These are phyloP conservation scores for Cardinalis cardinalis DNA, from an alignment of 2,113 vertebrate genomes.

Conservation along the genomic window DNA sequence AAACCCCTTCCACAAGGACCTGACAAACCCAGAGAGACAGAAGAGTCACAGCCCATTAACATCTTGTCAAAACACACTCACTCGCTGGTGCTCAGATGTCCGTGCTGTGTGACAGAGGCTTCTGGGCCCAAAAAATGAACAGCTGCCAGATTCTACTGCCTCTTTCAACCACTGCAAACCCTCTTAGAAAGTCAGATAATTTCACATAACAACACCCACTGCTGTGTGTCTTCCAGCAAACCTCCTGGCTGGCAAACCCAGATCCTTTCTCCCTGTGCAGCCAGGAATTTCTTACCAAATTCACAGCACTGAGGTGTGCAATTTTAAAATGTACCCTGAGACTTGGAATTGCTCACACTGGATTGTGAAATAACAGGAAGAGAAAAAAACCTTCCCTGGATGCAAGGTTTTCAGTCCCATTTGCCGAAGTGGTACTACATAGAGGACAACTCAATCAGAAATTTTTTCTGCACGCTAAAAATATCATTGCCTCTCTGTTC, in stretches of 20 bases:
- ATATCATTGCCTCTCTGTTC: neutral
- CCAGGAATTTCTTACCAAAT: neutral
- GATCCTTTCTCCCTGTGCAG: neutral
- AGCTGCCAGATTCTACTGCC: neutral
- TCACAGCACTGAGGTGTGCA: neutral
- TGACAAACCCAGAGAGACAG: neutral
- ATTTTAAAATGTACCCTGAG: neutral
- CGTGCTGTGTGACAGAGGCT: neutral
- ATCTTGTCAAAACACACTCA: neutral
- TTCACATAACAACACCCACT: neutral
- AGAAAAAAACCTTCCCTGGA: neutral
- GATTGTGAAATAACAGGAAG: neutral
- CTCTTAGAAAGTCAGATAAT: neutral
- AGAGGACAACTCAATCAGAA: neutral
- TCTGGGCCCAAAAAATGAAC: neutral
- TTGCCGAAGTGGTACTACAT: neutral
- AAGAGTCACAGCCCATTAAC: neutral
- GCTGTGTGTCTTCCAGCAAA: neutral
- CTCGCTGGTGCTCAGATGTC: neutral
- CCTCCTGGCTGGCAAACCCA: neutral
- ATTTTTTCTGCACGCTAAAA: rapidly evolving
- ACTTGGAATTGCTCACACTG: neutral
- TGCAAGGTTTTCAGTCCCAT: neutral
- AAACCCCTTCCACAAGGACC: neutral
- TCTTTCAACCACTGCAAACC: neutral